Percentiles rank a stretch among this genome's conserved stretches.
Evolutionary conservation across 2,797 vertebrate species (phyloP).

Genomic region (Halcyon smyrnensis): DNA sequence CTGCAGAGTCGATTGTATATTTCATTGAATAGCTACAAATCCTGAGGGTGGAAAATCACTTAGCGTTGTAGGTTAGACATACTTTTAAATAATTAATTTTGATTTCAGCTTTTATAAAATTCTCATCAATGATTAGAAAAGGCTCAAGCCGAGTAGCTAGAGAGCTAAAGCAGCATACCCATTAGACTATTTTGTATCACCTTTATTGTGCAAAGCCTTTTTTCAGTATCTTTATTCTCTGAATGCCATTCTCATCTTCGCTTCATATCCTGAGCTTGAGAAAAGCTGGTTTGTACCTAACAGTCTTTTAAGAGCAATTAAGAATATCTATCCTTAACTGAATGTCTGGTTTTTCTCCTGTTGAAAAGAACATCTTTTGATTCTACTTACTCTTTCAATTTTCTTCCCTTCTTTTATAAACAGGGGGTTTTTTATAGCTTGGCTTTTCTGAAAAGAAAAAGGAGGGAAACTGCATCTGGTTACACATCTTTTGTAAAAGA

Average conservation of each 20-base stretch:
- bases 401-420: background rate
- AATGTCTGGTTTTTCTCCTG: background rate
- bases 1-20: background rate
- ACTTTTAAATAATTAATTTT: slow-evolving; percentile 44
- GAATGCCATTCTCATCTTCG: background rate
- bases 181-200: background rate
- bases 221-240: background rate
- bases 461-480: accelerated
- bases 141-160: background rate
- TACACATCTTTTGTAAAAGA: background rate
- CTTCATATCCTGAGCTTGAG: background rate
- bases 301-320: slow-evolving; percentile 43
- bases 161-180: background rate
- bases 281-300: slow-evolving; percentile 8
- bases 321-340: slow-evolving; percentile 11
- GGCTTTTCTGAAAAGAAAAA: background rate
- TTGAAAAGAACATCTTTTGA: background rate
- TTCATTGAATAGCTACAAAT: slow-evolving; percentile 5
- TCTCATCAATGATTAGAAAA: background rate
- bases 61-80: background rate
- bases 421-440: background rate
- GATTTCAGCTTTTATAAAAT: slow-evolving; percentile 5
- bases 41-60: background rate
- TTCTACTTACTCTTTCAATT: background rate
- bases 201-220: slow-evolving; percentile 15